Evolutionary conservation across 2,888 invertebrate genomes (phyloP).

Genomic region (Caenorhabditis uteleia): DNA sequence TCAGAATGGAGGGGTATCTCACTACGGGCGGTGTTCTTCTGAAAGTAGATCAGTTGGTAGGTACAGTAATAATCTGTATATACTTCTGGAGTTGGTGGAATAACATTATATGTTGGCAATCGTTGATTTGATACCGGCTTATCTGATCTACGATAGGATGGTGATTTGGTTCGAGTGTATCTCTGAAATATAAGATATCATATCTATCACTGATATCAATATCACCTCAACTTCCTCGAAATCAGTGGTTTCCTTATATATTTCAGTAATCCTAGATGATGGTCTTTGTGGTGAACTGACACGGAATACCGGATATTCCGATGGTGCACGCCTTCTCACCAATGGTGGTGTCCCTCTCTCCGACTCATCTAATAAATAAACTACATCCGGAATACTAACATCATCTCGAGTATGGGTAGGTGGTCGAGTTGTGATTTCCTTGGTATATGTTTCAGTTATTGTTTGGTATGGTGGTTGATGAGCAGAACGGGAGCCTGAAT

Average conservation of each 20-base stretch:
- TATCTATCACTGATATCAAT: no score
- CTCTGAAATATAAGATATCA: no score
- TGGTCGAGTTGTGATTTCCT: slow-evolving; percentile 1
- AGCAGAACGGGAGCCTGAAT: slow-evolving; percentile 19
- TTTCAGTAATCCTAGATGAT: not conserved
- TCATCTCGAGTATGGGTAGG: not conserved
- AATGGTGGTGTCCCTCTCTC: not conserved
- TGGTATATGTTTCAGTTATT: slow-evolving; percentile 4
- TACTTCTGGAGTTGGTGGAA: not conserved
- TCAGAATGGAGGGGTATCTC: no score
- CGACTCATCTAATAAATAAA: no score
- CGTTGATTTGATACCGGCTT: no score
- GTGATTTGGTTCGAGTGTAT: no score
- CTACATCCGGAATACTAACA: no score
- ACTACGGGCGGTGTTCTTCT: no score
- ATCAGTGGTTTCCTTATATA: not conserved
- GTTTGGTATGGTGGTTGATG: slow-evolving; percentile 8
- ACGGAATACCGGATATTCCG: not conserved
- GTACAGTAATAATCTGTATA: not conserved
- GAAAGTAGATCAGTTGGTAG: not conserved
- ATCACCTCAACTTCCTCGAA: no score
- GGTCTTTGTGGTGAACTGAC: not conserved
- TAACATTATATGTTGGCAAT: not conserved
- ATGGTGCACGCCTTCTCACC: not conserved
- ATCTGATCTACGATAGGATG: no score